Evolutionary conservation across 23 tunicate species (phyloP), one percentile per base, ranked within the genome.

Genomic region (Phallusia fumigata): DNA sequence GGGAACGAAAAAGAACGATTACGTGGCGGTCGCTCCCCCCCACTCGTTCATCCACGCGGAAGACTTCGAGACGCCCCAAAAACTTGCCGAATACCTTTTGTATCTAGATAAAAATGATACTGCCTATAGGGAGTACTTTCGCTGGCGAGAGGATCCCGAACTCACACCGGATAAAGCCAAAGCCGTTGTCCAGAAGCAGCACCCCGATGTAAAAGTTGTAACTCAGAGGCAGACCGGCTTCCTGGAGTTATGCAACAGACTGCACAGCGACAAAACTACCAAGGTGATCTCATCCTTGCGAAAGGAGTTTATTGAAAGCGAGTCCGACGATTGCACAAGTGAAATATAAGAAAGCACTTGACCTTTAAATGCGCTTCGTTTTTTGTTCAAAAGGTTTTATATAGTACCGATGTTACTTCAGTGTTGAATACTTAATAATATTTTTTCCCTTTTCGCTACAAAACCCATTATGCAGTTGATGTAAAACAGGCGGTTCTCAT

Each of bases 51-150:
- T 75, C 30, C 47, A 33, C 47, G 78, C 47, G 34, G 78, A 75
- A 75, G 78, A 75, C 47, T 75, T 75, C 33, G 47, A 75, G 33
- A 10, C 78, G 44, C 44, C 47, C 18, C 15, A 35, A 75, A 35
- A 75, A 33, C 78, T 75, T 13, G 78, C 78, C n/a, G 78, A 75
- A 34, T 75, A 75, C 35, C 78, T 75, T 28, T 34, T 33, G 33
- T 75, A 75, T 31, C 33, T 75, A 2, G 78, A 75, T 35, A 75
- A 75, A 34, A 75, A 75, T 13, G 78, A 75, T 13, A 75, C 78
- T 1, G 78, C 78, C 33, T 75, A 75, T 30, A 34, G 44, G 78
- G 78, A 75, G 13, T 75, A 75, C 30, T 75, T 75, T 31, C n/a
- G 30, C 2, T 75, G 78, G 78, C 44, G 78, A 10, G 47, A 75